A percentile compares a stretch with the other conserved stretches of the same genome.
phyloP scores from a whole-genome alignment of 2,797 vertebrate genomes.

The Tiaroga cobitis region DNA sequence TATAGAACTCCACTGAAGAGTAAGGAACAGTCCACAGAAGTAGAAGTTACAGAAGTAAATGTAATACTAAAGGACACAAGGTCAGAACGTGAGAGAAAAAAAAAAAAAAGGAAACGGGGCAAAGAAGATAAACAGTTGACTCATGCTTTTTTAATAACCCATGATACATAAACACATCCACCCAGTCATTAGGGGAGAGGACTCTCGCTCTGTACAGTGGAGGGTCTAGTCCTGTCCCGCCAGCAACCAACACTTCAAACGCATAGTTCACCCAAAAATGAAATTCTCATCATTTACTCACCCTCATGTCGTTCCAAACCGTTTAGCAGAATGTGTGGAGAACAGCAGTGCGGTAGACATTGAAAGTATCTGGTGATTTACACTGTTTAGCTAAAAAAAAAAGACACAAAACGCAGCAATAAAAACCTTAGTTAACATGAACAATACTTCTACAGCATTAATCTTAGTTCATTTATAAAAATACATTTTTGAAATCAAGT shows the following conservation, averaged over 20 bases:
- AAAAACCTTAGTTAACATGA: not conserved
- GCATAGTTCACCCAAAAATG: not conserved
- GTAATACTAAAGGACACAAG: not conserved
- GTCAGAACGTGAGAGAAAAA: not conserved
- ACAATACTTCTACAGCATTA: not conserved
- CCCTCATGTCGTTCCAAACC: not conserved
- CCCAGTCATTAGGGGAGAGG: conserved; percentile 59
- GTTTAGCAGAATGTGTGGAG: not conserved
- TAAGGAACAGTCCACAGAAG: too few relatives aligned
- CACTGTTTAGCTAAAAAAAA: not conserved
- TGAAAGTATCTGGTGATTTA: not conserved
- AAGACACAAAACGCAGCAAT: not conserved
- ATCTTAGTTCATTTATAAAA: too few relatives aligned
- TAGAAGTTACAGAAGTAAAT: too few relatives aligned
- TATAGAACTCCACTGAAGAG: too few relatives aligned
- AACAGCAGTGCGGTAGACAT: not conserved
- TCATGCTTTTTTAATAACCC: conserved; percentile 59
- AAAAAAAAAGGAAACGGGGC: not conserved
- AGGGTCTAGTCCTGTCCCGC: not conserved
- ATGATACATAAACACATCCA: conserved; percentile 59
- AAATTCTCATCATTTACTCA: conserved; percentile 4
- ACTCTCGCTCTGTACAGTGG: not conserved
- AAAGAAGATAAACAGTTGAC: conserved; percentile 59
- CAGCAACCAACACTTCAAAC: not conserved
- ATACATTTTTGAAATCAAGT: too few relatives aligned